phyloP scores from a whole-genome alignment of 2,888 invertebrate genomes.

The Dasypolia templi region DNA sequence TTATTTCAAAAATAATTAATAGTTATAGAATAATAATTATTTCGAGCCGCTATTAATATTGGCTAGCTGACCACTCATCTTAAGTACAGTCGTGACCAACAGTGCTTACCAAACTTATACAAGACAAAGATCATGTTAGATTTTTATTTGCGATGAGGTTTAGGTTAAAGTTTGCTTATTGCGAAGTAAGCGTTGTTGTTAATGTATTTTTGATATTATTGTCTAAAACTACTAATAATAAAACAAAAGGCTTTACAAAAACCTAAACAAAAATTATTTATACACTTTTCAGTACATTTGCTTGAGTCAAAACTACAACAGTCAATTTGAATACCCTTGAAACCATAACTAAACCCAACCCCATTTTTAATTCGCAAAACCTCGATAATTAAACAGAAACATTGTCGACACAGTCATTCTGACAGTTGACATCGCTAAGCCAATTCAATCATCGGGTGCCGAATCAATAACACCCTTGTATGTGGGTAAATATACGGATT shows the following conservation, averaged over 20 bases:
- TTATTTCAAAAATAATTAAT: too few relatives aligned
- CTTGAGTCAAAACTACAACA: not conserved
- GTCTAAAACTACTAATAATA: too few relatives aligned
- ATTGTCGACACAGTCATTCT: constrained; percentile 22
- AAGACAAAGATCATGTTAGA: not conserved
- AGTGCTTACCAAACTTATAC: not conserved
- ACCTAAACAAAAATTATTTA: not conserved
- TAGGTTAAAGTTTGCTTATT: not conserved
- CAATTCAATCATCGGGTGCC: constrained; percentile 47
- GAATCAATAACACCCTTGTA: constrained; percentile 44
- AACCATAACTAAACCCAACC: not conserved
- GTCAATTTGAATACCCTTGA: not conserved
- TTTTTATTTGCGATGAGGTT: not conserved
- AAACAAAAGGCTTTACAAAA: not conserved
- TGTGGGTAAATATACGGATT: constrained; percentile 40
- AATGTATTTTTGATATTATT: not conserved
- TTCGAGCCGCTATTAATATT: too few relatives aligned
- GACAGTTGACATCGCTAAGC: constrained; percentile 37
- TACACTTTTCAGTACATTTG: not conserved
- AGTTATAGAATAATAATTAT: too few relatives aligned
- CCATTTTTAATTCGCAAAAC: constrained; percentile 1
- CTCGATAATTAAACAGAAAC: constrained; percentile 11
- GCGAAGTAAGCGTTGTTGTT: not conserved
- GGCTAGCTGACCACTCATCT: not conserved
- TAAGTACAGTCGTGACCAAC: too few relatives aligned